phyloP scores from a whole-genome alignment of 1,140 invertebrate species.

The Procambarus clarkii region DNA sequence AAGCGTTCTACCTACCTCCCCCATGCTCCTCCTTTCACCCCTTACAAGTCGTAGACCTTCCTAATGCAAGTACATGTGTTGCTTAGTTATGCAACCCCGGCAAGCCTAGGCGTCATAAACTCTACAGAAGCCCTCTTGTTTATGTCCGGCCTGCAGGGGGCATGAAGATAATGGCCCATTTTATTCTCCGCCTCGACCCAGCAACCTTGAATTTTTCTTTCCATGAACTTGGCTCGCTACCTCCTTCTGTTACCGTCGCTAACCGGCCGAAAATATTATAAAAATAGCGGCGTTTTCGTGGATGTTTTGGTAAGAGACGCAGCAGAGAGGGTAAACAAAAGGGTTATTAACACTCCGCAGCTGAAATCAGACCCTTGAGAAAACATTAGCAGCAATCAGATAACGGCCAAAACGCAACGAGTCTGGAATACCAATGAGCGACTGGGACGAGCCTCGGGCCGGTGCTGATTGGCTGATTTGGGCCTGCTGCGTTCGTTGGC shows the following conservation, averaged over 20 bases:
- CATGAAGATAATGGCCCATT: conserved; percentile 1
- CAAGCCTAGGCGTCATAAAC: conserved; percentile 22
- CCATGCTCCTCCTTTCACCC: no score
- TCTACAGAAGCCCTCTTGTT: conserved; percentile 32
- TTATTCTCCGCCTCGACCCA: background rate
- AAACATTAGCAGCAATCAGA: conserved; percentile 45
- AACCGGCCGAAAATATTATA: no score
- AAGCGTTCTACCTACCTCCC: no score
- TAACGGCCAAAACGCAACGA: conserved; percentile 16
- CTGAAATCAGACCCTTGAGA: conserved; percentile 46
- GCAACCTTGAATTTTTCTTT: background rate
- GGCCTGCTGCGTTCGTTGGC: background rate
- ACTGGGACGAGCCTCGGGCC: background rate
- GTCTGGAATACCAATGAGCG: conserved; percentile 41
- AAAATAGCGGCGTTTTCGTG: no score
- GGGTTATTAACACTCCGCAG: conserved; percentile 32
- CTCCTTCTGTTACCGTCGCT: no score
- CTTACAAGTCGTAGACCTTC: background rate
- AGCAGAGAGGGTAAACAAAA: background rate
- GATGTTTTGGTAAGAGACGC: no score
- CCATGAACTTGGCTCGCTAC: no score
- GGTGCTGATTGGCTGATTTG: conserved; percentile 10
- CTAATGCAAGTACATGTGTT: conserved; percentile 34
- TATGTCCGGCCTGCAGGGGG: conserved; percentile 22
- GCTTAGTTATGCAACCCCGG: conserved; percentile 38